phyloP scores from a whole-genome alignment of 1,140 invertebrate species.

The Papilio polyxenes region DNA sequence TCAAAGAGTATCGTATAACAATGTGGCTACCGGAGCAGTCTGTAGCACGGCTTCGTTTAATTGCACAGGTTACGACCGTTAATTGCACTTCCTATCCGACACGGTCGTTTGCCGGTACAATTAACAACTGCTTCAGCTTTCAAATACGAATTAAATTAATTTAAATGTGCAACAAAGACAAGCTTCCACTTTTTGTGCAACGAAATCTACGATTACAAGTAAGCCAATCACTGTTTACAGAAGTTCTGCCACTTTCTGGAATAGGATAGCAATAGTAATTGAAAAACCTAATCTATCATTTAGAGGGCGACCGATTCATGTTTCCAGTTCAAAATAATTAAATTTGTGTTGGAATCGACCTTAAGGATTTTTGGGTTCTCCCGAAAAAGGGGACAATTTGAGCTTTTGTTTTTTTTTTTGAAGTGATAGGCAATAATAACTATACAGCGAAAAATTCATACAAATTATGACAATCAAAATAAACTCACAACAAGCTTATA shows the following conservation, averaged over 20 bases:
- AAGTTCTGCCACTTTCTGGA: too few relatives aligned
- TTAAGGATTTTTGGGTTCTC: too few relatives aligned
- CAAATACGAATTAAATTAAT: not conserved
- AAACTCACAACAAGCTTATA: not conserved
- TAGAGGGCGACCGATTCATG: too few relatives aligned
- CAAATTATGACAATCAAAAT: not conserved
- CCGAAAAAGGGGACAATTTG: too few relatives aligned
- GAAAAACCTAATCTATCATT: too few relatives aligned
- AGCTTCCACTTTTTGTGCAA: not conserved
- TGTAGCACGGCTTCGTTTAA: not conserved
- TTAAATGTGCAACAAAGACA: not conserved
- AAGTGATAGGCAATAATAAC: not conserved
- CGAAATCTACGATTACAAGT: not conserved
- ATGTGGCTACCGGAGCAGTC: not conserved
- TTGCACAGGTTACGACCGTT: conserved; percentile 22
- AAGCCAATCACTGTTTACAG: not conserved
- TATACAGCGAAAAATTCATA: not conserved
- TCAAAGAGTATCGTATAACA: conserved; percentile 7
- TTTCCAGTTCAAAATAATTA: too few relatives aligned
- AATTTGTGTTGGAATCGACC: too few relatives aligned
- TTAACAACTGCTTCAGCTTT: conserved; percentile 10
- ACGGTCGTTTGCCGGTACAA: not conserved
- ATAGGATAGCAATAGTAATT: too few relatives aligned
- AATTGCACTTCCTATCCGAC: conserved; percentile 26
- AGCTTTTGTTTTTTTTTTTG: not conserved